A percentile compares a stretch with the other conserved stretches of the same genome.
phyloP scores from a whole-genome alignment of 2,113 vertebrate species.

The Ceratotherium simum region DNA sequence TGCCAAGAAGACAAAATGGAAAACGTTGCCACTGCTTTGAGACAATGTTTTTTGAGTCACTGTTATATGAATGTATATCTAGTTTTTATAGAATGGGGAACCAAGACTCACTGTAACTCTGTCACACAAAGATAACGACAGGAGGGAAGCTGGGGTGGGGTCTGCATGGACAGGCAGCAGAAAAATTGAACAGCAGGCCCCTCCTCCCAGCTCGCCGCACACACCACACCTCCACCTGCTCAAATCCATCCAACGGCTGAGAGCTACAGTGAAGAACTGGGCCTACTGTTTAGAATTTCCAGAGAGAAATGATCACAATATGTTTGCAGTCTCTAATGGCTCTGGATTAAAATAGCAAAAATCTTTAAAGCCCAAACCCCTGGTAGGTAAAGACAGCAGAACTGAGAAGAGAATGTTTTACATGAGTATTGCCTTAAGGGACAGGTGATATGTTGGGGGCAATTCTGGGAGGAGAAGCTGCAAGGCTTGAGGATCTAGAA shows the following conservation, averaged over 20 bases:
- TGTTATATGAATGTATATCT: not conserved
- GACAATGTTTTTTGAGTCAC: not conserved
- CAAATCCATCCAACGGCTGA: not conserved
- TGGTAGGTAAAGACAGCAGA: not conserved
- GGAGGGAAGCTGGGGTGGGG: not conserved
- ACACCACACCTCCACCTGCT: not conserved
- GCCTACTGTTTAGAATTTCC: not conserved
- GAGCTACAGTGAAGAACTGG: not conserved
- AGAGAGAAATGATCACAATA: not conserved
- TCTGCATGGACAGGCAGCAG: not conserved
- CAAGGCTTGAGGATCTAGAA: not conserved
- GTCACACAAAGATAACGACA: not conserved
- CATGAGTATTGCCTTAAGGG: not conserved
- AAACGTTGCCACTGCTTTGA: not conserved
- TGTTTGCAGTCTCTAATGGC: not conserved
- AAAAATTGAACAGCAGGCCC: not conserved
- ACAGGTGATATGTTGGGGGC: not conserved
- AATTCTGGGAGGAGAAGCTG: not conserved
- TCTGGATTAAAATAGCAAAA: conserved; percentile 6
- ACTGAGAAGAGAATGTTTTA: not conserved
- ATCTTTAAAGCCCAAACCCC: not conserved
- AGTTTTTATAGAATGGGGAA: not conserved
- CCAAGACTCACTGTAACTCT: not conserved
- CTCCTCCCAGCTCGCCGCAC: not conserved
- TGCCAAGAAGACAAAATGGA: not conserved